Evolutionary conservation across 2,888 invertebrate species (phyloP), one percentile per base, ranked within the genome.

Genomic region (Ophion costatus): DNA sequence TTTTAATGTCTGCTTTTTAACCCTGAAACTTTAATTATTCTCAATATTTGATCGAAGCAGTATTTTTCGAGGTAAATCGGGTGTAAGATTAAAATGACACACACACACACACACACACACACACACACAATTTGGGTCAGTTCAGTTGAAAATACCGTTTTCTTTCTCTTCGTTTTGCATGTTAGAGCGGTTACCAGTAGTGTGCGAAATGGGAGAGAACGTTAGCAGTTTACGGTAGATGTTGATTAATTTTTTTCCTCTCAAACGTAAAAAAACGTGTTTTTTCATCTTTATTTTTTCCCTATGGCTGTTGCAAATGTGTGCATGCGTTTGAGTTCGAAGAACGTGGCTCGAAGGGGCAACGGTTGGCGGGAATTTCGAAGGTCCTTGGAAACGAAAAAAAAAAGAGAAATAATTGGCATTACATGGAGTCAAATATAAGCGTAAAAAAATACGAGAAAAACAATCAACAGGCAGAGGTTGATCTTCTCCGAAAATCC

Each of bases 281-380:
- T 80, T 67, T 78, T 51, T 77, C 78, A 78, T 59, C 42, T 7
- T 38, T 33, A n/a, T 5, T 70, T 63, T 71, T 66, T 84, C 73
- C 89, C 84, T 85, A 88, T 90, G 90, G 90, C 89, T 91, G 90
- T 88, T 88, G 90, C 90, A 88, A 64, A 89, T 88, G 89, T 88
- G 77, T 89, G 92, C 92, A 92, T 92, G 92, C 86, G 83, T 73
- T 45, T 51, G 38, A 87, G 77, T 87, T 89, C 87, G 89, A 56
- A 59, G 82, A 88, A 87, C 86, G 88, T 89, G 89, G 87, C 89
- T 89, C 88, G 88, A 89, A 89, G 88, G 45, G 88, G 88, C 84
- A 57, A 56, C 14, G 45, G n/a, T 22, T 69, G 14, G 11, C 51
- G 24, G 38, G 2, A 24, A 63, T 56, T 76, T 56, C 20, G 4